Percentiles rank a stretch among this genome's conserved stretches.
Evolutionary conservation across 2,888 invertebrate species (phyloP).

Genomic region (Candidula unifasciata): DNA sequence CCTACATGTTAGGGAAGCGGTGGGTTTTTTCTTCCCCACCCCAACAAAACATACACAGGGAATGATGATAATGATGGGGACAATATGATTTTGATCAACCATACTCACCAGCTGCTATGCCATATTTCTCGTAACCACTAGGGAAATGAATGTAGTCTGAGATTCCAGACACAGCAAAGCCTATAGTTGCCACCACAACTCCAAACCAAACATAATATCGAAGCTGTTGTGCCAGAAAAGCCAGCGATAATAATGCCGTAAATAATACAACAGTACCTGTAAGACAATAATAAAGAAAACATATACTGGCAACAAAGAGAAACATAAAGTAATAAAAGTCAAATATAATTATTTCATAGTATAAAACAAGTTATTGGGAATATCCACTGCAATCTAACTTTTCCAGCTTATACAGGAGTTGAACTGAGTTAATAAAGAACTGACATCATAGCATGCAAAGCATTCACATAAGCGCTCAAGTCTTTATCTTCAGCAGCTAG

Average conservation of each 20-base stretch:
- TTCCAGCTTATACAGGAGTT: too few relatives aligned
- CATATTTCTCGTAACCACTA: constrained; percentile 53
- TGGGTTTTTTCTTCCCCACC: too few relatives aligned
- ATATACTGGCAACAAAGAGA: neutral
- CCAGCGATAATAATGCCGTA: constrained; percentile 54
- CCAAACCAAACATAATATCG: constrained; percentile 56
- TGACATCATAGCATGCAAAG: too few relatives aligned
- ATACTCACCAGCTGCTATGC: constrained; percentile 56
- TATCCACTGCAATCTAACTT: too few relatives aligned
- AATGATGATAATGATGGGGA: too few relatives aligned
- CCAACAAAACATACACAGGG: too few relatives aligned
- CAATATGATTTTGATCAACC: too few relatives aligned
- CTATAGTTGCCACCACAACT: constrained; percentile 47
- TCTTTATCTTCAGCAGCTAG: too few relatives aligned
- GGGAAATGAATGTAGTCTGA: constrained; percentile 52
- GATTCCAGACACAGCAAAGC: constrained; percentile 54
- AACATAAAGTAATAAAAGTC: neutral
- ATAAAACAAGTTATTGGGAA: neutral
- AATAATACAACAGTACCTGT: constrained; percentile 55
- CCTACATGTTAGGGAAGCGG: too few relatives aligned
- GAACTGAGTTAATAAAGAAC: too few relatives aligned
- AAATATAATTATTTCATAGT: neutral
- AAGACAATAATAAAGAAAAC: neutral
- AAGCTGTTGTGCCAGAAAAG: constrained; percentile 56
- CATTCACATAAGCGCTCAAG: too few relatives aligned